Percentiles rank a stretch among this genome's conserved stretches.
These are phyloP conservation scores for Spea hammondii DNA, from an alignment of 2,797 vertebrate genomes.

Conservation along the genomic window DNA sequence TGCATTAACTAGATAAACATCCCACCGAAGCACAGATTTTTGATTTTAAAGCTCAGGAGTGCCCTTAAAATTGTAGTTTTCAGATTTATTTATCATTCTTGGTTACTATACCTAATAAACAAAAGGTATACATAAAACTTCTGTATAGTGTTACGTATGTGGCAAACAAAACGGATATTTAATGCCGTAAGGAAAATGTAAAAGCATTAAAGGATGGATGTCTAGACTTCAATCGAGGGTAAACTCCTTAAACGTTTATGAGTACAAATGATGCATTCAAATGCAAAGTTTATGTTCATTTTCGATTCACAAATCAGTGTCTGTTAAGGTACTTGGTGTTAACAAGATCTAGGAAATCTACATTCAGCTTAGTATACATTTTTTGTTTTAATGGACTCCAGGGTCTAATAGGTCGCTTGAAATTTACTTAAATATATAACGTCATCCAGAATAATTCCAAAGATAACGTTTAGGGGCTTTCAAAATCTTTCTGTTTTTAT, in stretches of 20 bases:
- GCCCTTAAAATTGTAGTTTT: slow-evolving; percentile 45
- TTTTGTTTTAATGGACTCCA: no score
- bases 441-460: no score
- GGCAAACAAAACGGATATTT: slow-evolving; percentile 17
- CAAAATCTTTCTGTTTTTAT: no score
- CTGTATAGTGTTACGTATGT: slow-evolving; percentile 15
- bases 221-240: no score
- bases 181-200: not conserved
- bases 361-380: no score
- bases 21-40: slow-evolving; percentile 11
- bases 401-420: no score
- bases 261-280: not conserved
- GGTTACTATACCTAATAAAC: slow-evolving; percentile 34
- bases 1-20: slow-evolving; percentile 33
- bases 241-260: no score
- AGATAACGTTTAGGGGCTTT: no score
- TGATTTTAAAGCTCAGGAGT: slow-evolving; percentile 34
- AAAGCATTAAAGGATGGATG: not conserved
- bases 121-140: slow-evolving; percentile 9
- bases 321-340: not conserved
- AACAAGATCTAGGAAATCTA: not conserved
- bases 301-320: not conserved
- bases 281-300: not conserved
- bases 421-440: no score
- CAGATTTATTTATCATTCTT: slow-evolving; percentile 34